phyloP scores from a whole-genome alignment of 2,888 invertebrate genomes.

The Congeria kusceri region DNA sequence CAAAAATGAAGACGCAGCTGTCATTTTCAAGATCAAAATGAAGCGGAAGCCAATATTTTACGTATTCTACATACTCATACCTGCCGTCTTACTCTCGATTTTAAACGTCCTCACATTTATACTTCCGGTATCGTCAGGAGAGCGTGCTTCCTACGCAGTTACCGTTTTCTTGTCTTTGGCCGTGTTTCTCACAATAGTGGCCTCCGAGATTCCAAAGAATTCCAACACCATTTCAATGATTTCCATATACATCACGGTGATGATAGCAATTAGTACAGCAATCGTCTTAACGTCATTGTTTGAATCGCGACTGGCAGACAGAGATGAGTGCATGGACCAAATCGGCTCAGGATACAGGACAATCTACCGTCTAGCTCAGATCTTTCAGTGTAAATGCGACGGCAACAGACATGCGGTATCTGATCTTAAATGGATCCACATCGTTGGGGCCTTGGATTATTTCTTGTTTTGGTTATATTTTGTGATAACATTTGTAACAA shows the following conservation, averaged over 20 bases:
- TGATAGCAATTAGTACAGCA: conserved; percentile 7
- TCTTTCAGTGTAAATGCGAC: background rate
- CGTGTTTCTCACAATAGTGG: conserved; percentile 19
- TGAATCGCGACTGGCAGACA: background rate
- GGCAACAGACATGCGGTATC: background rate
- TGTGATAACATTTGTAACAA: background rate
- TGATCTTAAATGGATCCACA: background rate
- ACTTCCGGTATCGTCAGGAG: conserved; percentile 14
- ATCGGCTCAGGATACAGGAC: background rate
- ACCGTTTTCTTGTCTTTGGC: conserved; percentile 23
- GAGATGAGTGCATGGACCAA: background rate
- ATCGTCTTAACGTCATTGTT: conserved; percentile 5
- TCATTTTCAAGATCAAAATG: conserved; percentile 12
- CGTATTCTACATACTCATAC: conserved; percentile 1
- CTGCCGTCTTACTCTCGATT: conserved; percentile 1
- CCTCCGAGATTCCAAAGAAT: conserved; percentile 20
- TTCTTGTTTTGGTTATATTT: background rate
- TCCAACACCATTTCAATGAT: conserved; percentile 3
- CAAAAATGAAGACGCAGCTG: conserved; percentile 1
- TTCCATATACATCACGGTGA: conserved; percentile 1
- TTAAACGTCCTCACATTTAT: conserved; percentile 3
- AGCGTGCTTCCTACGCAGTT: conserved; percentile 16
- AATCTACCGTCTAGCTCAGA: background rate
- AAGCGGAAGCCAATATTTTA: conserved; percentile 17
- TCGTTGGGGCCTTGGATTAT: background rate